These are phyloP conservation scores for Spheniscus humboldti DNA, from an alignment of 2,797 vertebrate species.

Conservation along the genomic window DNA sequence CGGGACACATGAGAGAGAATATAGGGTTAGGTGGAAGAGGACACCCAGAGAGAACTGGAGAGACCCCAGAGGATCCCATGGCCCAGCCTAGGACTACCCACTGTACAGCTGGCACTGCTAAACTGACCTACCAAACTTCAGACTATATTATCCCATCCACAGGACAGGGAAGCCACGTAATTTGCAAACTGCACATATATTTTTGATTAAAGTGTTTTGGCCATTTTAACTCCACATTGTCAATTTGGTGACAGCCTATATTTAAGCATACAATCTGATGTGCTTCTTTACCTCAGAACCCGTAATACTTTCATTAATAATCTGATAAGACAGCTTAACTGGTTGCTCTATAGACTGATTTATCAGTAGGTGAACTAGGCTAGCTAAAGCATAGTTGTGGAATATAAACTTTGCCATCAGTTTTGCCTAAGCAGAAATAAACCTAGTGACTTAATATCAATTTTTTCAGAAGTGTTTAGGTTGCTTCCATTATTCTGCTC, in stretches of 20 bases:
- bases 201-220: background rate
- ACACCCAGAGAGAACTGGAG: background rate
- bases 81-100: background rate
- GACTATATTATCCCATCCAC: background rate
- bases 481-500: background rate
- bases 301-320: background rate
- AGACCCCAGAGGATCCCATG: background rate
- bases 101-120: background rate
- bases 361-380: slow-evolving; percentile 10
- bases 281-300: background rate
- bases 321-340: slow-evolving; percentile 3
- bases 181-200: background rate
- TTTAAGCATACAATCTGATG: background rate
- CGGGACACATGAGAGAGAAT: background rate
- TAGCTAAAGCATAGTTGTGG: background rate
- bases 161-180: background rate
- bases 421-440: slow-evolving; percentile 12
- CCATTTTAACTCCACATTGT: background rate
- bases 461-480: background rate
- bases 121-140: background rate
- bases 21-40: background rate
- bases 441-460: background rate
- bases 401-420: background rate
- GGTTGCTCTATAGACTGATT: slow-evolving; percentile 4
- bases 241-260: background rate